Evolutionary conservation across 2,113 vertebrate species (phyloP).

Genomic region (Manacus vitellinus): DNA sequence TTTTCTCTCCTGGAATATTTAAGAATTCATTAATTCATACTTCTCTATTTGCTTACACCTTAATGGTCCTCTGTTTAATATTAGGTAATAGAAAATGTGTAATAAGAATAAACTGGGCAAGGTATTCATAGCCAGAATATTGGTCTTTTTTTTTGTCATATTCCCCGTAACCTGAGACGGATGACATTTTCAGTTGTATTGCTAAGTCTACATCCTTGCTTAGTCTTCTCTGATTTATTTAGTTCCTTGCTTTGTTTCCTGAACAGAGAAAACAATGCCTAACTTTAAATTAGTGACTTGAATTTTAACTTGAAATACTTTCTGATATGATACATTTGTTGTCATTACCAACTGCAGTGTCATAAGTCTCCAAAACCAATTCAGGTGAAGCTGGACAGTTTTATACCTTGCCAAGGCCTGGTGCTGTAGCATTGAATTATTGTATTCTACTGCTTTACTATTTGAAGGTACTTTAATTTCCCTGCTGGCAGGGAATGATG

Average conservation of each 20-base stretch:
- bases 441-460: background rate
- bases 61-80: background rate
- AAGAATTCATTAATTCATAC: background rate
- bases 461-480: constrained; percentile 23
- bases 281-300: background rate
- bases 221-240: background rate
- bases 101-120: background rate
- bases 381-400: background rate
- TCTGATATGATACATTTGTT: background rate
- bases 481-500: background rate
- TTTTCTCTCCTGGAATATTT: background rate
- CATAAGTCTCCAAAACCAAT: background rate
- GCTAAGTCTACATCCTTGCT: background rate
- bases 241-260: background rate
- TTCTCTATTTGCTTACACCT: background rate
- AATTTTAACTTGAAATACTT: background rate
- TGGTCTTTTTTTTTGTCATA: background rate
- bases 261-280: background rate
- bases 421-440: background rate
- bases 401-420: background rate
- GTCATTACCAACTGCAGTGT: background rate
- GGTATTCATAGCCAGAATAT: background rate
- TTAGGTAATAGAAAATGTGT: background rate
- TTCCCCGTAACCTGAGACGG: background rate
- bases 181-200: background rate